Percentiles rank a stretch among this genome's conserved stretches.
Conservation (phyloP, 2,888 invertebrate genomes). For the Sclerodermus sp. region DNA sequence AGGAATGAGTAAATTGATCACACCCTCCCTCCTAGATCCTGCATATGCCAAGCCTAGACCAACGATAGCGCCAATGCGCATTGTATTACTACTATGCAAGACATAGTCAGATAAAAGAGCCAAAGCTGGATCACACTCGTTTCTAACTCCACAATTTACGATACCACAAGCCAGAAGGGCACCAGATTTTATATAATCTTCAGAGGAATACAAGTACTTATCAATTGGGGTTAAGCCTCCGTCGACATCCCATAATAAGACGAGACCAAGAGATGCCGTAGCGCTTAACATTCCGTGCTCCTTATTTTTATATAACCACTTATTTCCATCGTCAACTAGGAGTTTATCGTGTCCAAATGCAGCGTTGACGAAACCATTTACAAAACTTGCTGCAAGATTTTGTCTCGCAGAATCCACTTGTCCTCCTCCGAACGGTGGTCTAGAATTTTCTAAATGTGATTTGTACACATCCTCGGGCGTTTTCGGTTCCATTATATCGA, state of each 20-base stretch:
- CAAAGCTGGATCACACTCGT: constrained; percentile 97
- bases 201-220: constrained; percentile 93
- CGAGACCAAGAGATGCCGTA: constrained; percentile 92
- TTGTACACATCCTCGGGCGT: constrained; percentile 99
- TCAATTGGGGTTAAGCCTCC: constrained; percentile 97
- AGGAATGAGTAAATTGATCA: constrained; percentile 79
- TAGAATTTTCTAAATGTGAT: constrained; percentile 88
- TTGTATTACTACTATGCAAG: constrained; percentile 76
- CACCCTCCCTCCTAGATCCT: constrained; percentile 90
- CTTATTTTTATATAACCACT: constrained; percentile 90
- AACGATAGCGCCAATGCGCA: constrained; percentile 83
- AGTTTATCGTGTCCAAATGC: constrained; percentile 97
- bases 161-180: constrained; percentile 95
- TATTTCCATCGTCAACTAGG: constrained; percentile 80
- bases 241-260: constrained; percentile 98
- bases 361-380: constrained; percentile 98
- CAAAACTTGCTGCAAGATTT: constrained; percentile 96
- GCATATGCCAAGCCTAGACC: constrained; percentile 96
- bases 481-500: constrained; percentile 99
- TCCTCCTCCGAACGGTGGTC: constrained; percentile 73
- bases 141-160: constrained; percentile 95
- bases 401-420: constrained; percentile 94
- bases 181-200: constrained; percentile 96
- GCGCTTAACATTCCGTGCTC: constrained; percentile 98
- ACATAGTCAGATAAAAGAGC: constrained; percentile 95